Conservation (phyloP, 2,888 invertebrate genomes). For the Ditylenchus weischeri region DNA sequence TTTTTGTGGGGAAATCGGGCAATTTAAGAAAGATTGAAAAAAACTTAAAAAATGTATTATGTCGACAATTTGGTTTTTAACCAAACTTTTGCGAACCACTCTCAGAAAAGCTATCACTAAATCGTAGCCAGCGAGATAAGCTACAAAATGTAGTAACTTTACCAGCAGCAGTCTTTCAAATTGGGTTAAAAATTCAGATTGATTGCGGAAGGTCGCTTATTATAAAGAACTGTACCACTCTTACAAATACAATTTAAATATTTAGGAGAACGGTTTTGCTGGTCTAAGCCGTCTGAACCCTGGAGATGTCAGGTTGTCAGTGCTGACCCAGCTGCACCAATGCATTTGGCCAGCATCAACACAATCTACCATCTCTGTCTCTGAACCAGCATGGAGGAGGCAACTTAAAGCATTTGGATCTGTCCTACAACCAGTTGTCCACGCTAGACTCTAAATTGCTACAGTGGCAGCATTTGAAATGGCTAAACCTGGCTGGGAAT, state of each 20-base stretch:
- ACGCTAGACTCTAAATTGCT: constrained; percentile 13
- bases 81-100: no score
- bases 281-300: constrained; percentile 15
- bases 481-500: constrained; percentile 23
- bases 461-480: constrained; percentile 20
- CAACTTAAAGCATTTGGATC: constrained; percentile 18
- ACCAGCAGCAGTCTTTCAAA: neutral
- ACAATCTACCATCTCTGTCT: constrained; percentile 4
- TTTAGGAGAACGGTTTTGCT: constrained; percentile 16
- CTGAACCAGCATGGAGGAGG: constrained; percentile 14
- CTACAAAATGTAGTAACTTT: no score
- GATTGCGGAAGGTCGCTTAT: neutral
- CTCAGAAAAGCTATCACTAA: no score
- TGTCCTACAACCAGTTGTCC: constrained; percentile 18
- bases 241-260: no score
- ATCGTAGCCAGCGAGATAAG: no score
- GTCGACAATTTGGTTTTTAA: no score
- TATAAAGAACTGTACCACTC: neutral
- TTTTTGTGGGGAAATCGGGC: no score
- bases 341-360: neutral
- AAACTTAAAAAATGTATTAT: no score
- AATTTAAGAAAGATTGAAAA: no score
- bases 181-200: neutral
- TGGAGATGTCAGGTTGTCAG: neutral
- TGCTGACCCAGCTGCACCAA: neutral